Evolutionary conservation across 2,797 vertebrate species (phyloP).

Genomic region (Siniperca undulata): DNA sequence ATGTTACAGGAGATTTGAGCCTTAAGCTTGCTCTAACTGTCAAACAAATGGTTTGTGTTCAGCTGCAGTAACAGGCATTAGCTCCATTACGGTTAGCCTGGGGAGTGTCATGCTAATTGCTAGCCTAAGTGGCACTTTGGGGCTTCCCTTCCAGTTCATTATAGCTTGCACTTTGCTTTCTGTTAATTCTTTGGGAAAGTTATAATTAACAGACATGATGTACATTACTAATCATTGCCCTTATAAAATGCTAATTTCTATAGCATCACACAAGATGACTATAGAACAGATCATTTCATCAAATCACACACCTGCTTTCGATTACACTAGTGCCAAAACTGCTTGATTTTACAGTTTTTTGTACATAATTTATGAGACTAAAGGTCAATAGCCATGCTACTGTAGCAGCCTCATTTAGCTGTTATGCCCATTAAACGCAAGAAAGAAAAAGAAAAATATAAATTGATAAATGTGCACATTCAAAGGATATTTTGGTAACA

Average conservation of each 20-base stretch:
- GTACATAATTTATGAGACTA: not conserved
- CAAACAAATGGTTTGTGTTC: constrained; percentile 72
- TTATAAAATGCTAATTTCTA: not conserved
- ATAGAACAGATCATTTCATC: not conserved
- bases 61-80: constrained; percentile 61
- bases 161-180: constrained; percentile 44
- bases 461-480: no score
- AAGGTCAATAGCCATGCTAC: not conserved
- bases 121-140: constrained; percentile 58
- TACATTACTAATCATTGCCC: not conserved
- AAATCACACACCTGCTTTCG: constrained; percentile 1
- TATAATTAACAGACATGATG: constrained; percentile 39
- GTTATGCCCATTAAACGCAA: not conserved
- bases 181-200: constrained; percentile 34
- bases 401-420: not conserved
- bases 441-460: not conserved
- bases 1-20: constrained; percentile 65
- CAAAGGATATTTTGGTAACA: no score
- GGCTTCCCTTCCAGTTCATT: constrained; percentile 53
- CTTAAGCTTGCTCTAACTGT: constrained; percentile 61
- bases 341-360: not conserved
- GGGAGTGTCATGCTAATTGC: constrained; percentile 66
- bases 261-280: constrained; percentile 10
- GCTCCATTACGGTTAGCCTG: constrained; percentile 56
- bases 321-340: not conserved